Evolutionary conservation across 2,888 invertebrate species (phyloP), one percentile per base, ranked within the genome.

Genomic region (Calameuta idolon): DNA sequence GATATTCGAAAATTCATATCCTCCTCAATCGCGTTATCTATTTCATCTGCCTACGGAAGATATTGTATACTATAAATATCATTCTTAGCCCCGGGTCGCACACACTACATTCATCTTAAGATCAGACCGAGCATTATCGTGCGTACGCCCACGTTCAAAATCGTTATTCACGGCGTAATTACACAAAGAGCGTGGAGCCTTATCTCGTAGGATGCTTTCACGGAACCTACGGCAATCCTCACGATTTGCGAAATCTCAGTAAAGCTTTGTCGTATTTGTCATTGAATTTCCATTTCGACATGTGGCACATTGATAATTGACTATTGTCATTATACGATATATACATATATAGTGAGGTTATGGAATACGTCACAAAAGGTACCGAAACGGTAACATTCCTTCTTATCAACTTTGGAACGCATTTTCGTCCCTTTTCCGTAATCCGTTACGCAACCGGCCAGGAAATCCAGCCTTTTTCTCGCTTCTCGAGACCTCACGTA

Each of bases 121-220:
- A 78, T 78, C 75, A 34, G 79, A 79, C 77, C 75, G 74, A 74
- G 78, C 79, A 74, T 77, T 69, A 75, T 69, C 74, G 74, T 73
- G 76, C 79, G 77, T 69, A 80, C 82, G 80, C 81, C 83, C 71
- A 80, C 80, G 79, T 74, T 68, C 73, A 76, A 81, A 81, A 84
- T 81, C 83, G 80, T 84, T 84, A 81, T 81, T 83, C 81, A 81
- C 79, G 79, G 37, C 75, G 73, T 84, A 84, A 84, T 83, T 83
- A 81, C 80, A 76, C 69, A 73, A 79, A 81, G 76, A 75, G 69
- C 55, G 55, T 15, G 37, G 75, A 74, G 80, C 77, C 79, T 78
- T 75, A 81, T 77, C 69, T 77, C 74, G 34, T 35, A 35, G 74
- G 74, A 74, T n/a, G 74, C 74, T 74, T 74, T 34, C 34, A 35